These are phyloP conservation scores for Diplogasteroides magnus DNA, from an alignment of 1,140 invertebrate genomes.

Conservation along the genomic window DNA sequence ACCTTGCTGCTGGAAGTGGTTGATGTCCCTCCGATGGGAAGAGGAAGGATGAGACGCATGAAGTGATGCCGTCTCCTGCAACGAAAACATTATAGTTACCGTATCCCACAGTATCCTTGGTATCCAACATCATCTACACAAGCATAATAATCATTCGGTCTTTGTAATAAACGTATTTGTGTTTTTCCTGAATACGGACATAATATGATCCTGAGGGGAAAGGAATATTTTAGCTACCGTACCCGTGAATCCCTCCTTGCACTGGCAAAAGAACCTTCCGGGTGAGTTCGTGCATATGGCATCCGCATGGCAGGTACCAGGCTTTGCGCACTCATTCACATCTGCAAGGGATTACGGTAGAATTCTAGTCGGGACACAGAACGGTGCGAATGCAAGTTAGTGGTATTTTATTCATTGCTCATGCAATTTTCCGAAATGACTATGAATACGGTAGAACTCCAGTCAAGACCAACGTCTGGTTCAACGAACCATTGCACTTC, in stretches of 20 bases:
- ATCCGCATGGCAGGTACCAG: constrained; percentile 76
- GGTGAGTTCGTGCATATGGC: constrained; percentile 81
- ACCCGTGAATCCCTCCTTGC: constrained; percentile 57
- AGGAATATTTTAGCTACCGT: no score
- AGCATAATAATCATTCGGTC: no score
- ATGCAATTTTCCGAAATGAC: no score
- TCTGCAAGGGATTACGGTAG: constrained; percentile 60
- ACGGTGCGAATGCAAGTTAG: not conserved
- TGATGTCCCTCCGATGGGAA: constrained; percentile 42
- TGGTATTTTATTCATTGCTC: no score
- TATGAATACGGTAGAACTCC: no score
- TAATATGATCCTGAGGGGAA: no score
- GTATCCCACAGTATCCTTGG: no score
- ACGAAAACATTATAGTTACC: not conserved
- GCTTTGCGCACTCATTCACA: constrained; percentile 79
- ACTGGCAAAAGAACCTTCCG: constrained; percentile 86
- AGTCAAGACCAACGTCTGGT: no score
- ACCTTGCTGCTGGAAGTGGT: constrained; percentile 32
- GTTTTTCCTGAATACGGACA: no score
- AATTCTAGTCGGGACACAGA: not conserved
- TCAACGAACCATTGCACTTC: constrained; percentile 37
- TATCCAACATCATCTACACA: no score
- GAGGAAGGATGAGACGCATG: constrained; percentile 48
- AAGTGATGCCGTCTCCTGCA: constrained; percentile 35
- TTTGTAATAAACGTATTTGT: no score